Base-by-base conservation (phyloP, 2,797 vertebrate species). In the Nannoperca obscura region DNA sequence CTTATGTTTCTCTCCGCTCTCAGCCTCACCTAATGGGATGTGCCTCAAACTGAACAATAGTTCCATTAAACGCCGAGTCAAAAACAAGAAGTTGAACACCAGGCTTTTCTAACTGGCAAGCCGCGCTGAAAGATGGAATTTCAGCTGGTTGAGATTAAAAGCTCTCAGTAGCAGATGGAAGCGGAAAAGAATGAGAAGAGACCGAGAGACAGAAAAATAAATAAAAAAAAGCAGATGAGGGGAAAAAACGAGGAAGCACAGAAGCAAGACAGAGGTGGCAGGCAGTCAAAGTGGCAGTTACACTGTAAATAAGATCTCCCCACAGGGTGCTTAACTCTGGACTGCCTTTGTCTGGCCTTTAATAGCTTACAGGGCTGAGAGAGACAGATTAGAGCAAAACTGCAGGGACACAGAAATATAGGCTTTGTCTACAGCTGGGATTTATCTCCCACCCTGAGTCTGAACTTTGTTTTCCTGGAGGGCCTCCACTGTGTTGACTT, bases 271-370 rank as follows among this genome's bases (percentile, higher is more conserved):
- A 83, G 89, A 91, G 86, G 89, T 90, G 91, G 85, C 83, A 88
- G 93, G 85, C 90, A 83, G 90, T 91, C 87, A 93, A 93, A 94
- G 92, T 92, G 92, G 90, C 92, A 91, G 92, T 92, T 93, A 85
- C 89, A 82, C 91, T 90, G 91, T 93, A 94, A 94, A 95, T 94
- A 95, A 93, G 94, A 94, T 92, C 90, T 93, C 92, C 94, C 91
- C 79, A 74, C 91, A 88, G 88, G 90, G 90, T 90, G 90, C 93
- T 93, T 92, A 91, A 78, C 90, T 84, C 78, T 70, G 89, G 89
- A 84, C 92, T 89, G 87, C 87, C 90, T 92, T 94, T 90, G 91
- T 92, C 90, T 91, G 91, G 90, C 90, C 92, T 89, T 87, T 89
- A 93, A 93, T 93, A 86, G 92, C 86, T 92, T 91, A 92, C 88